Evolutionary conservation across 2,888 invertebrate genomes (phyloP).

Genomic region (Agriopis aurantiaria): DNA sequence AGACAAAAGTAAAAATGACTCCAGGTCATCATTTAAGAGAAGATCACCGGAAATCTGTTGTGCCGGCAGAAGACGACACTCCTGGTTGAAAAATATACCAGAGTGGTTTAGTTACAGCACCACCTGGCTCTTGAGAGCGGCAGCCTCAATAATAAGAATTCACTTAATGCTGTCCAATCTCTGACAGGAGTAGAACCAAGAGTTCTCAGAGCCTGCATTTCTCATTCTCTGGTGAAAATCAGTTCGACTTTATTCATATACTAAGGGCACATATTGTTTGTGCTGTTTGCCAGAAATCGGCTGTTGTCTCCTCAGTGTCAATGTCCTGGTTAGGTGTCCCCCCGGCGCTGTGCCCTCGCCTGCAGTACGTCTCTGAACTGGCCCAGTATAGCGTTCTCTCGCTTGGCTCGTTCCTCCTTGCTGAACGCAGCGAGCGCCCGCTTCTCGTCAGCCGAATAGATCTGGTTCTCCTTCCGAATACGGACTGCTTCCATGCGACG

Average conservation of each 20-base stretch:
- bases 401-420: conserved; percentile 97
- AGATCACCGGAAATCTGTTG: too few relatives aligned
- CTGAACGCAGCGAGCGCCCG: conserved; percentile 99
- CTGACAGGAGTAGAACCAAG: too few relatives aligned
- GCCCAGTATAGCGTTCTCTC: conserved; percentile 97
- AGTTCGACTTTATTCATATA: not conserved
- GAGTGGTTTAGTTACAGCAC: too few relatives aligned
- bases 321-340: conserved; percentile 46
- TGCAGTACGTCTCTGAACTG: conserved; percentile 95
- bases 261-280: not conserved
- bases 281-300: not conserved
- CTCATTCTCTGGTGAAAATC: too few relatives aligned
- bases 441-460: conserved; percentile 99
- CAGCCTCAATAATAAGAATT: too few relatives aligned
- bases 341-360: conserved; percentile 59
- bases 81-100: too few relatives aligned
- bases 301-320: not conserved
- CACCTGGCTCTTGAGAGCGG: too few relatives aligned
- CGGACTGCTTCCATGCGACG: conserved; percentile 99
- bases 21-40: too few relatives aligned
- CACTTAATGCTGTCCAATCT: too few relatives aligned
- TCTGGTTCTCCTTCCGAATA: conserved; percentile 99
- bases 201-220: too few relatives aligned
- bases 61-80: too few relatives aligned
- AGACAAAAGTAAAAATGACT: too few relatives aligned